These are phyloP conservation scores for Neotoxoptera formosana DNA, from an alignment of 1,140 invertebrate species.

Conservation along the genomic window DNA sequence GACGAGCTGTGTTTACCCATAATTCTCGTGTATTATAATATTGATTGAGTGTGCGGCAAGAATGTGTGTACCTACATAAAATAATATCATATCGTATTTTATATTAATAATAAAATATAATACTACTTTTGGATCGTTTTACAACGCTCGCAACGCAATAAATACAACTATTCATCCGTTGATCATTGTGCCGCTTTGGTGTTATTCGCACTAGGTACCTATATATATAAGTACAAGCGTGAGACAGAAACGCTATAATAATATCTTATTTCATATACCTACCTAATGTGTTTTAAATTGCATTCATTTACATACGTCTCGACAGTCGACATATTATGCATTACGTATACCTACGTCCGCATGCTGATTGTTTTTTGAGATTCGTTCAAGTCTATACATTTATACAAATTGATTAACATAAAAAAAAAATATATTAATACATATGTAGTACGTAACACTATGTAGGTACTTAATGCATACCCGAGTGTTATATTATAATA, in stretches of 20 bases:
- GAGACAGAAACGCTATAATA: background rate
- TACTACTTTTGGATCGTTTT: background rate
- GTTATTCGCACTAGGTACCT: background rate
- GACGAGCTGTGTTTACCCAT: background rate
- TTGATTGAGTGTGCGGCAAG: background rate
- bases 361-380: background rate
- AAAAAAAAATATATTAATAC: background rate
- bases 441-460: background rate
- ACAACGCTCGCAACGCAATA: background rate
- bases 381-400: background rate
- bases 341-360: background rate
- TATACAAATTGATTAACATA: background rate
- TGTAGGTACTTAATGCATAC: background rate
- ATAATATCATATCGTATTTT: background rate
- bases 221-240: background rate
- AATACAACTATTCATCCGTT: background rate
- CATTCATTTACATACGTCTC: background rate
- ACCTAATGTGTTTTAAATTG: constrained; percentile 25
- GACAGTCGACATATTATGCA: background rate
- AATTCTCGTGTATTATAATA: background rate
- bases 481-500: background rate
- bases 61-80: background rate
- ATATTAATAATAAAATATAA: background rate
- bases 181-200: background rate
- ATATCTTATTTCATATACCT: background rate